A percentile compares a stretch with the other conserved stretches of the same genome.
phyloP scores from a whole-genome alignment of 2,113 vertebrate species.

The Porphyrio hochstetteri region DNA sequence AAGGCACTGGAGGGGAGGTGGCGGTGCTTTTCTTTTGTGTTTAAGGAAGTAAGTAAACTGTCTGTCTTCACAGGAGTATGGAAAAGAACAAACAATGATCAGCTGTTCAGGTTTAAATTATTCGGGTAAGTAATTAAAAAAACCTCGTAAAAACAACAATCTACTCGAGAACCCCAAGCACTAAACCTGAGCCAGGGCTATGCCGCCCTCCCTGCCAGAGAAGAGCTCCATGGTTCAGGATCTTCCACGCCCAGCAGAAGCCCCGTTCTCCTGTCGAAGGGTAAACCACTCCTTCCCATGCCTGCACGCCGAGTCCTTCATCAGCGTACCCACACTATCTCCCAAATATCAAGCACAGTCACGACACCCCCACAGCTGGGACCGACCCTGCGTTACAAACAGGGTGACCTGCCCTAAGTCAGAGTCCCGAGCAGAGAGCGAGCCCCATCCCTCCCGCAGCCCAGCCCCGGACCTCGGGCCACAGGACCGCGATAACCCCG shows the following conservation, averaged over 20 bases:
- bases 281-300: neutral
- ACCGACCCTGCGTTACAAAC: neutral
- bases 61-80: rapidly evolving
- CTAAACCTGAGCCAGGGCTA: neutral
- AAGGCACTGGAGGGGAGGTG: neutral
- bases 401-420: neutral
- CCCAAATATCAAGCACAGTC: neutral
- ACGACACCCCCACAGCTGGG: neutral
- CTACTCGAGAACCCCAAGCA: neutral
- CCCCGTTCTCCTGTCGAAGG: neutral
- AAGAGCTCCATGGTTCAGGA: neutral
- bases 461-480: neutral
- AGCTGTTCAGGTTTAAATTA: neutral
- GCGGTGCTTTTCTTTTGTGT: neutral
- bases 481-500: neutral
- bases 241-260: neutral
- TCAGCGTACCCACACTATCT: neutral
- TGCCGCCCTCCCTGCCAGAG: neutral
- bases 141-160: neutral
- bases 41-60: neutral
- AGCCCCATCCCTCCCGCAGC: neutral
- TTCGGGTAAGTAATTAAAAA: neutral
- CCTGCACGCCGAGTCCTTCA: rapidly evolving
- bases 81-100: rapidly evolving
- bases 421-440: neutral